These are phyloP conservation scores for Eristalinus aeneus DNA, from an alignment of 2,888 invertebrate genomes.

Conservation along the genomic window DNA sequence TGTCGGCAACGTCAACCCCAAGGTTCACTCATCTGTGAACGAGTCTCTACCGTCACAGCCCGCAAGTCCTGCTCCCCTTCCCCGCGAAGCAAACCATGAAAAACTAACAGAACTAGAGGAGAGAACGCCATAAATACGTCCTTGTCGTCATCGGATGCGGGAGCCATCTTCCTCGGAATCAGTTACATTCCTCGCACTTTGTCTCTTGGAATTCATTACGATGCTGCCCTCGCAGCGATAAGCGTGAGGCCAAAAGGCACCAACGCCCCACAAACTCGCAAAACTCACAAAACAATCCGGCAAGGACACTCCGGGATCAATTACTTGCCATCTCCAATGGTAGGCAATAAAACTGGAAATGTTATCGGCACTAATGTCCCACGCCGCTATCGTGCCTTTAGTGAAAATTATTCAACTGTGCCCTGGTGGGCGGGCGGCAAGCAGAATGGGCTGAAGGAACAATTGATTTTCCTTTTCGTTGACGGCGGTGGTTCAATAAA, in stretches of 20 bases:
- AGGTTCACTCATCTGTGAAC: conserved; percentile 35
- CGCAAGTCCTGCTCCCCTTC: background rate
- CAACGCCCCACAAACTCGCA: background rate
- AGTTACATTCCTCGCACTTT: conserved; percentile 9
- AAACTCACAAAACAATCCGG: conserved; percentile 7
- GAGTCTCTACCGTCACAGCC: conserved; percentile 38
- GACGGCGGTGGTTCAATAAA: conserved; percentile 45
- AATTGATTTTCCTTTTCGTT: conserved; percentile 10
- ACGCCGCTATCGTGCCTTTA: conserved; percentile 11
- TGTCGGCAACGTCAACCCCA: conserved; percentile 6
- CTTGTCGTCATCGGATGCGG: background rate
- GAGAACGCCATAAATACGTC: conserved; percentile 22
- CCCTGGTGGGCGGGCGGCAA: background rate
- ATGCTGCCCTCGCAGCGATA: background rate
- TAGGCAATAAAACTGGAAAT: conserved; percentile 55
- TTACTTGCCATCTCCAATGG: conserved; percentile 23
- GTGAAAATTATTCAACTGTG: conserved; percentile 26
- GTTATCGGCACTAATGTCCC: conserved; percentile 49
- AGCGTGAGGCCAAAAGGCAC: conserved; percentile 2
- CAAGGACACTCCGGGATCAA: conserved; percentile 30
- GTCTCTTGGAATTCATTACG: conserved; percentile 39
- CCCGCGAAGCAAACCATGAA: background rate
- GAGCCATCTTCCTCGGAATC: conserved; percentile 8
- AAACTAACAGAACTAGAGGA: conserved; percentile 38
- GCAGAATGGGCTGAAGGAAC: background rate